These are phyloP conservation scores for Aythya baeri DNA, from an alignment of 2,113 vertebrate genomes.

Conservation along the genomic window DNA sequence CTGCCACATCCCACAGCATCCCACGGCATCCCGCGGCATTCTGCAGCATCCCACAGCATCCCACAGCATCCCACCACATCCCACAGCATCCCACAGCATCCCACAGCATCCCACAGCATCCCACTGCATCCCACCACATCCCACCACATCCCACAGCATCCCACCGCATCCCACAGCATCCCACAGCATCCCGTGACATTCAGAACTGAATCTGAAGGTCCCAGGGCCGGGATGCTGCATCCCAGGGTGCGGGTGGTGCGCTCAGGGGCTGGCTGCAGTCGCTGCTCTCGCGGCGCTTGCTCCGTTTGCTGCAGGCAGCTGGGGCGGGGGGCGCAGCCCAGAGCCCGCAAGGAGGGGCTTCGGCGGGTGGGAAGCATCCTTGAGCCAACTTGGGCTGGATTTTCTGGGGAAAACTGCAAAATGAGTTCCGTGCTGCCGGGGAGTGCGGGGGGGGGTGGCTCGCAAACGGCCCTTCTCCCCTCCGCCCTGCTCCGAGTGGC, in stretches of 20 bases:
- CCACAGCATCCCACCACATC: no score
- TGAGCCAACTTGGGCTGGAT: background rate
- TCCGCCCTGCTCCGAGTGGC: background rate
- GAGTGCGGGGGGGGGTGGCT: background rate
- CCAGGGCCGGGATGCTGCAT: accelerated
- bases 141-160: no score
- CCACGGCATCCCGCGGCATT: no score
- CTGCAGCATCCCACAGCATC: no score
- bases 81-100: background rate
- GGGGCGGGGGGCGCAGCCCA: no score
- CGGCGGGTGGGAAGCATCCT: background rate
- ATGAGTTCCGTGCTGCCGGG: background rate
- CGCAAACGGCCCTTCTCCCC: background rate
- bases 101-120: accelerated
- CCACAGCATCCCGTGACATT: background rate
- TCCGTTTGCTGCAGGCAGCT: no score
- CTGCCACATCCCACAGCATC: no score
- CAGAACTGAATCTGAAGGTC: no score
- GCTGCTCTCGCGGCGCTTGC: no score
- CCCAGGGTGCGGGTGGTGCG: background rate
- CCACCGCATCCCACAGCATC: background rate
- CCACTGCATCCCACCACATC: accelerated
- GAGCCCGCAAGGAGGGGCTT: no score
- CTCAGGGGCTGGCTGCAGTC: background rate
- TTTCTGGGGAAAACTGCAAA: background rate